These are phyloP conservation scores for Formicarius rufipectus DNA, from an alignment of 2,113 vertebrate species.

Conservation along the genomic window DNA sequence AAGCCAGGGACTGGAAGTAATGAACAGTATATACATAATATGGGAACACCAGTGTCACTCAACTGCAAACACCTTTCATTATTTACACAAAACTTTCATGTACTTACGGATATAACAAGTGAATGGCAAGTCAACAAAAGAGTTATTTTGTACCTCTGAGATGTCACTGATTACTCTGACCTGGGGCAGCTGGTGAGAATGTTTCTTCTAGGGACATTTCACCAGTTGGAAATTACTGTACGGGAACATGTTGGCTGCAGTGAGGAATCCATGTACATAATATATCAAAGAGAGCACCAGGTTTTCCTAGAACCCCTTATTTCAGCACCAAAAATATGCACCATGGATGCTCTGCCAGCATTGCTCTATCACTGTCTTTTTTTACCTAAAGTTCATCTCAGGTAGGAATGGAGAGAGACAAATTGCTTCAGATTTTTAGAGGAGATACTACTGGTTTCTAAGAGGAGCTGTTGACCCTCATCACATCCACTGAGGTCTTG, in stretches of 20 bases:
- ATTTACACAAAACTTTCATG: slow-evolving; percentile 17
- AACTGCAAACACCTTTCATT: neutral
- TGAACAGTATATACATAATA: neutral
- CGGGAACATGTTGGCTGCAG: neutral
- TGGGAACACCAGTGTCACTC: neutral
- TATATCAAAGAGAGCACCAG: neutral
- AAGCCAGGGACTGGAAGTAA: neutral
- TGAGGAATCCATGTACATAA: neutral
- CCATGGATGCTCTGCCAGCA: neutral
- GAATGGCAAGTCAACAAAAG: neutral
- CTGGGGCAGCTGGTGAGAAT: neutral
- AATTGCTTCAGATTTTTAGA: neutral
- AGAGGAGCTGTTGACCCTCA: neutral
- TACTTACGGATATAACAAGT: neutral
- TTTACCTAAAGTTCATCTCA: neutral
- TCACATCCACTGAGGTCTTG: neutral
- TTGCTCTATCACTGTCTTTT: neutral
- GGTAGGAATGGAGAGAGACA: neutral
- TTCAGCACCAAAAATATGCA: neutral
- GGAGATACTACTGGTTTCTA: neutral
- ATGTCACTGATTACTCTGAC: neutral
- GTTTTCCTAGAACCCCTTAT: neutral
- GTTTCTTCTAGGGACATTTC: neutral
- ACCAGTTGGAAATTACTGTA: neutral
- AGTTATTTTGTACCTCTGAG: neutral